These are phyloP conservation scores for Aphaenogaster ashmeadi DNA, from an alignment of 1,140 invertebrate genomes.

Conservation along the genomic window DNA sequence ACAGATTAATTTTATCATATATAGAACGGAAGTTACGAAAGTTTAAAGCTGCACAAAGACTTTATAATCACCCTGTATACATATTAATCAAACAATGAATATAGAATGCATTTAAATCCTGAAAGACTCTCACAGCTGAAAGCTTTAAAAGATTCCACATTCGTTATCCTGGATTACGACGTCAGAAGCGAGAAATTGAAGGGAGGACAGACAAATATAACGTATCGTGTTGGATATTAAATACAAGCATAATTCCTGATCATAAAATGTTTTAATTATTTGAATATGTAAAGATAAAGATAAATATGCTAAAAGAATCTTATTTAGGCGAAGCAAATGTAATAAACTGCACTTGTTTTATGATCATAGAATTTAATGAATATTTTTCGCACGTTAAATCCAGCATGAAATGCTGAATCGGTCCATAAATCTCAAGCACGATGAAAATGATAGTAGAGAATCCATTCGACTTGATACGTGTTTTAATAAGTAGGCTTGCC, in stretches of 20 bases:
- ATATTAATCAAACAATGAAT: slow-evolving; percentile 26
- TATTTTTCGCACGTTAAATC: background rate
- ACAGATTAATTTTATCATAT: background rate
- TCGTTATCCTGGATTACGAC: background rate
- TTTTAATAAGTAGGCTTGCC: slow-evolving; percentile 26
- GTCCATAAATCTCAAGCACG: background rate
- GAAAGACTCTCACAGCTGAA: background rate
- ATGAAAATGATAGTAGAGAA: background rate
- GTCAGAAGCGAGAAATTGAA: background rate
- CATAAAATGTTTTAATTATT: background rate
- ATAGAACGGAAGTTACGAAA: background rate
- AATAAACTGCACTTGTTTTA: background rate
- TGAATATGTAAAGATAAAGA: background rate
- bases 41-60: background rate
- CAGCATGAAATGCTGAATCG: background rate
- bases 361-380: background rate
- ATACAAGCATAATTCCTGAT: background rate
- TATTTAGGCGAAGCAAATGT: background rate
- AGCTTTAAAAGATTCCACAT: background rate
- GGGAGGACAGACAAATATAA: background rate
- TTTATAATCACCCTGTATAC: background rate
- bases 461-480: background rate
- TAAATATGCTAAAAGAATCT: background rate
- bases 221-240: background rate
- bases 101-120: background rate